Conservation (phyloP, 2,888 invertebrate species). For the Odontothrips loti region DNA sequence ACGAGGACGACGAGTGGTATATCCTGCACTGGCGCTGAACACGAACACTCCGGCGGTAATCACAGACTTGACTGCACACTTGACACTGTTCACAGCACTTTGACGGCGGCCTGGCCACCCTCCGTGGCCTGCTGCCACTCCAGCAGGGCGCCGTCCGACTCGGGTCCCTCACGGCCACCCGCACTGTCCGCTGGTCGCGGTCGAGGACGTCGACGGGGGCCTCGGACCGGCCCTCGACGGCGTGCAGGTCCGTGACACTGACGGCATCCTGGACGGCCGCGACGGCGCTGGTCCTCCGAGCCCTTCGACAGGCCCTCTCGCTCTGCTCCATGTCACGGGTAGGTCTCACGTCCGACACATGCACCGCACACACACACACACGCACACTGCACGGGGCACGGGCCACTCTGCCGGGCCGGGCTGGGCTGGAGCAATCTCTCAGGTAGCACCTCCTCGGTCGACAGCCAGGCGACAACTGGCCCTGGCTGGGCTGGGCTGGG, state of each 20-base stretch:
- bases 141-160: background rate
- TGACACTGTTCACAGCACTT: background rate
- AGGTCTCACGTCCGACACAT: background rate
- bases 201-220: background rate
- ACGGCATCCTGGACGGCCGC: background rate
- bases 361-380: background rate
- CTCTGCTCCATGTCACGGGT: slow-evolving; percentile 3
- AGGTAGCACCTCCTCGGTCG: slow-evolving; percentile 18
- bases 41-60: background rate
- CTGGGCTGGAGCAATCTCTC: background rate
- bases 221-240: slow-evolving; percentile 1
- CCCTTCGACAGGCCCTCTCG: background rate
- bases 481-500: background rate
- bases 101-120: background rate
- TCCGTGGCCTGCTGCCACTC: background rate
- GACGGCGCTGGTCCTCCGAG: background rate
- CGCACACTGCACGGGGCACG: background rate
- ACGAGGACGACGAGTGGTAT: background rate
- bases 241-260: background rate
- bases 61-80: background rate
- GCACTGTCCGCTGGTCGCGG: slow-evolving; percentile 14
- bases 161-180: background rate
- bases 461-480: slow-evolving; percentile 5
- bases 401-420: background rate
- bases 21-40: background rate